These are phyloP conservation scores for Orchestia grillus DNA, from an alignment of 1,140 invertebrate species.

Conservation along the genomic window DNA sequence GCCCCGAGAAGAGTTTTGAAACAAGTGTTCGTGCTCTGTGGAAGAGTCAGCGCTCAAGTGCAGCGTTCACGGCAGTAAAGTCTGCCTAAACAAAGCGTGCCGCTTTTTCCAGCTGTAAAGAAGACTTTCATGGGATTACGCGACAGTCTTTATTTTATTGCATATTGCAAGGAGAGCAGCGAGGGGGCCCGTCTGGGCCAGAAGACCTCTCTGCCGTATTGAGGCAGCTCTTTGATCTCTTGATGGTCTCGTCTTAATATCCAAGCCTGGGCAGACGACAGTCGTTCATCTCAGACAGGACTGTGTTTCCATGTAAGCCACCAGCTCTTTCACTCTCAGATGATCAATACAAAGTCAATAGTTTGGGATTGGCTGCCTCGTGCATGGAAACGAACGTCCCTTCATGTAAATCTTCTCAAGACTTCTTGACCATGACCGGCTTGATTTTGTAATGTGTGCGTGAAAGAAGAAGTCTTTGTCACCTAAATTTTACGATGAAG, in stretches of 20 bases:
- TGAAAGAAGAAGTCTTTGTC: background rate
- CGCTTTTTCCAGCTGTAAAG: conserved; percentile 36
- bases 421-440: background rate
- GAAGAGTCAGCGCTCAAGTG: conserved; percentile 2
- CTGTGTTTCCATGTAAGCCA: background rate
- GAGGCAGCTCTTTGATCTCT: background rate
- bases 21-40: background rate
- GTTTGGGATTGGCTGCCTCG: background rate
- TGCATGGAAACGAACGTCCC: background rate
- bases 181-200: background rate
- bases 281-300: background rate
- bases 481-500: background rate
- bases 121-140: conserved; percentile 44
- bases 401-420: background rate
- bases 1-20: background rate
- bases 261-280: background rate
- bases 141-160: conserved; percentile 42
- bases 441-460: background rate
- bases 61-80: conserved; percentile 24
- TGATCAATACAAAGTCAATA: background rate
- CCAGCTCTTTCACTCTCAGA: background rate
- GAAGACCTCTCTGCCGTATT: background rate
- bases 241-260: background rate
- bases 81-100: conserved; percentile 11
- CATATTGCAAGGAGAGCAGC: conserved; percentile 12